Evolutionary conservation across 2,797 vertebrate genomes (phyloP).

Genomic region (Pristis pectinata): DNA sequence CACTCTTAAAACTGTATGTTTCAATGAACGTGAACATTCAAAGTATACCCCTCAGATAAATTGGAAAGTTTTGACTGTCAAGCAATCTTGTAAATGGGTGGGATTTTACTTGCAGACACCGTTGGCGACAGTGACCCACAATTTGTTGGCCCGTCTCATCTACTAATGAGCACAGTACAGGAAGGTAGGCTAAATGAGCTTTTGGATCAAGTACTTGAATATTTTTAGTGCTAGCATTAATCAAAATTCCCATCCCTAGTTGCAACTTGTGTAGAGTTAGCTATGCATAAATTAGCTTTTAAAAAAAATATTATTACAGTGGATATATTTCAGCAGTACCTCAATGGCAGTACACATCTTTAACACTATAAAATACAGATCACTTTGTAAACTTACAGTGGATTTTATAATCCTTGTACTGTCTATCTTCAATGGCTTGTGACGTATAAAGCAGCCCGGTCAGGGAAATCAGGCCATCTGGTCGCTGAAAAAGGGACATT

Average conservation of each 20-base stretch:
- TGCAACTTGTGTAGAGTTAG: not conserved
- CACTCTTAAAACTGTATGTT: no score
- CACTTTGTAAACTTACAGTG: slow-evolving; percentile 69
- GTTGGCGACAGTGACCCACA: no score
- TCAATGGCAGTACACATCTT: not conserved
- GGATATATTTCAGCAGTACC: not conserved
- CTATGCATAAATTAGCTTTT: not conserved
- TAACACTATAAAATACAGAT: no score
- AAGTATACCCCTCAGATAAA: no score
- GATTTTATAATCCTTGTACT: slow-evolving; percentile 95
- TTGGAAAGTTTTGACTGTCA: no score
- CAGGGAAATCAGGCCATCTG: slow-evolving; percentile 85
- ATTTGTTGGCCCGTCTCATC: no score
- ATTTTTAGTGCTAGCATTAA: not conserved
- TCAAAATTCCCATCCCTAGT: not conserved
- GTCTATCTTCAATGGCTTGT: slow-evolving; percentile 86
- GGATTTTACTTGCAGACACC: no score
- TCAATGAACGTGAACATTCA: no score
- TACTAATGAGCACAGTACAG: no score
- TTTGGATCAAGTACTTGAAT: no score
- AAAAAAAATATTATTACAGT: not conserved
- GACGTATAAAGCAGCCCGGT: slow-evolving; percentile 81
- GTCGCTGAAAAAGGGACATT: slow-evolving; percentile 57
- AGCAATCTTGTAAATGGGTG: no score
- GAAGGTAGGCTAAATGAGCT: no score